Percentiles rank a stretch among this genome's conserved stretches.
These are phyloP conservation scores for Lacanobia oleracea DNA, from an alignment of 2,888 invertebrate genomes.

Conservation along the genomic window DNA sequence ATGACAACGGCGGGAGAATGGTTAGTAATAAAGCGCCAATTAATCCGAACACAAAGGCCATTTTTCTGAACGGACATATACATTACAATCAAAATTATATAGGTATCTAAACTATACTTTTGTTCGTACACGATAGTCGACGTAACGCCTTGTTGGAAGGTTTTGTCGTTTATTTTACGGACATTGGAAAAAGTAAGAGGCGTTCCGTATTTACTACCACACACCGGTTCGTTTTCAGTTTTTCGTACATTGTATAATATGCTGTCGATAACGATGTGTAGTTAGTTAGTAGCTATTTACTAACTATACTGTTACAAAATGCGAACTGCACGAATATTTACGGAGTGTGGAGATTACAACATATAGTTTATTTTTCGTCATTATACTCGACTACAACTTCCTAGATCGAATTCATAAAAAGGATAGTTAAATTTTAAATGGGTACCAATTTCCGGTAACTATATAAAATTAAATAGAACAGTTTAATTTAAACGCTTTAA, in stretches of 20 bases:
- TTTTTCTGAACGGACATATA: constrained; percentile 22
- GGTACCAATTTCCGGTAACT: constrained; percentile 32
- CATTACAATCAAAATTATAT: constrained; percentile 47
- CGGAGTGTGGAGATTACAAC: constrained; percentile 15
- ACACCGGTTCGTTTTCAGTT: constrained; percentile 13
- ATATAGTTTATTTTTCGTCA: neutral
- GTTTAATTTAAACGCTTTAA: constrained; percentile 25
- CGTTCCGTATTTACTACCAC: constrained; percentile 52
- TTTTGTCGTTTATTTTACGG: constrained; percentile 49
- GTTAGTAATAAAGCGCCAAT: constrained; percentile 23
- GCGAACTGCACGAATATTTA: constrained; percentile 35
- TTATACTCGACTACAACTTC: constrained; percentile 13
- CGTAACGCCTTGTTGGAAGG: constrained; percentile 43
- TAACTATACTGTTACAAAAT: constrained; percentile 35
- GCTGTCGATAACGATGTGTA: constrained; percentile 47
- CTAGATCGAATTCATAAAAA: constrained; percentile 7
- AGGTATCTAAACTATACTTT: constrained; percentile 43
- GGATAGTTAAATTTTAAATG: constrained; percentile 8
- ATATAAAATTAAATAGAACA: constrained; percentile 17
- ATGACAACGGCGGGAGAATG: neutral
- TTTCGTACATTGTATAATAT: constrained; percentile 46
- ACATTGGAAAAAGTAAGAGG: constrained; percentile 56
- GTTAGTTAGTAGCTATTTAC: constrained; percentile 38
- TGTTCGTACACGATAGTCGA: constrained; percentile 42
- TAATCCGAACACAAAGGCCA: constrained; percentile 33